These are phyloP conservation scores for Ianthella basta DNA, from an alignment of 37 sponge, comb jelly and placozoan species.

Conservation along the genomic window DNA sequence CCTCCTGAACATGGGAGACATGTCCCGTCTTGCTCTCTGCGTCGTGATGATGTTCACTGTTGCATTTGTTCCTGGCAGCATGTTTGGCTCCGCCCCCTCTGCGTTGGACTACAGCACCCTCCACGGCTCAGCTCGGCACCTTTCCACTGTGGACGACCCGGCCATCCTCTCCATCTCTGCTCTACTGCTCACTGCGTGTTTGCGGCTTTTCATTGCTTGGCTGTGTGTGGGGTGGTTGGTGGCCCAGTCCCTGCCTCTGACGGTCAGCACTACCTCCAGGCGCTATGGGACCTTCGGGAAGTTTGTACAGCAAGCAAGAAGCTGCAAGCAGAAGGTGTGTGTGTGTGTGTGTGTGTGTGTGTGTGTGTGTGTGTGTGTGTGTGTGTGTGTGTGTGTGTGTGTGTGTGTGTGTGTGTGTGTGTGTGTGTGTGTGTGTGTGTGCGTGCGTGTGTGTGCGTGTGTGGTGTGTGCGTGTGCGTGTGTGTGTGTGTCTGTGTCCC, in stretches of 20 bases:
- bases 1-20: slow-evolving; percentile 17
- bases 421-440: too few species aligned
- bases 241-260: slow-evolving; percentile 42
- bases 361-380: too few species aligned
- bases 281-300: background rate
- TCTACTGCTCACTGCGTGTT: background rate
- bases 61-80: background rate
- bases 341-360: too few species aligned
- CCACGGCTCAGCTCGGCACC: slow-evolving; percentile 18
- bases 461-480: too few species aligned
- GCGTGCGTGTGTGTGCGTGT: too few species aligned
- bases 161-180: background rate
- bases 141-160: background rate
- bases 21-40: background rate
- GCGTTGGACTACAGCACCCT: background rate
- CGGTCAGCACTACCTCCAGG: background rate
- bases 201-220: slow-evolving; percentile 44
- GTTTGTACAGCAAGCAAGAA: background rate
- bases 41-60: slow-evolving; percentile 29
- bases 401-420: too few species aligned
- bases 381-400: too few species aligned
- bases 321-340: slow-evolving; percentile 1
- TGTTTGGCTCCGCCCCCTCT: background rate
- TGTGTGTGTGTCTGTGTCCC: too few species aligned
- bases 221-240: slow-evolving; percentile 66